A percentile compares a stretch with the other conserved stretches of the same genome.
Conservation (phyloP, 1,140 invertebrate species). For the Pararge aegeria region DNA sequence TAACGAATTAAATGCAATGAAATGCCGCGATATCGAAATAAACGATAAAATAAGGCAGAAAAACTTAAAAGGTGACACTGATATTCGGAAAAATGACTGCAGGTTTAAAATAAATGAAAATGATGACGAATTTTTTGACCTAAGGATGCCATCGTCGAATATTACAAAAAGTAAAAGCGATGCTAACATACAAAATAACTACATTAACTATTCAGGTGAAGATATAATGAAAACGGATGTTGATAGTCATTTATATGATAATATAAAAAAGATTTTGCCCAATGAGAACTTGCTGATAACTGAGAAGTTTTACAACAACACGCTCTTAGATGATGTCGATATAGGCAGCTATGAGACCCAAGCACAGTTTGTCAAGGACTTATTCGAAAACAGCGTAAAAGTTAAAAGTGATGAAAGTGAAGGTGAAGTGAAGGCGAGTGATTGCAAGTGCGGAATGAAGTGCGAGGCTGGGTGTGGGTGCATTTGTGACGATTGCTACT, state of each 20-base stretch:
- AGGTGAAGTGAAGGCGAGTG: constrained; percentile 18
- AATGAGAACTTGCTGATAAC: constrained; percentile 57
- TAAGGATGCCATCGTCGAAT: neutral
- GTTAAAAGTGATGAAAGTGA: constrained; percentile 20
- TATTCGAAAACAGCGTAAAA: constrained; percentile 45
- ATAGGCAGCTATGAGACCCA: constrained; percentile 62
- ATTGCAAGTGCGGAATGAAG: constrained; percentile 35
- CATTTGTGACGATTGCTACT: constrained; percentile 72
- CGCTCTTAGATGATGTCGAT: constrained; percentile 43
- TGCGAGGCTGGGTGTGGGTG: constrained; percentile 64
- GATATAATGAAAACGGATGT: constrained; percentile 13
- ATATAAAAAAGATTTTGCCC: constrained; percentile 43
- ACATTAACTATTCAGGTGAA: constrained; percentile 11
- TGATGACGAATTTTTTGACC: neutral
- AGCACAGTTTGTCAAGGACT: constrained; percentile 59
- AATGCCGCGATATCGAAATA: neutral
- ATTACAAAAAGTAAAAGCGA: neutral
- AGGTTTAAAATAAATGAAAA: neutral
- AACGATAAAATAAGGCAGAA: neutral
- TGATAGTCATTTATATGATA: constrained; percentile 30
- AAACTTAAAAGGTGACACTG: neutral
- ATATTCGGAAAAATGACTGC: neutral
- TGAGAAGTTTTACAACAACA: constrained; percentile 65
- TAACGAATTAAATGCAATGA: neutral
- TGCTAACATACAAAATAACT: neutral